Evolutionary conservation across 2,797 vertebrate species (phyloP).

Genomic region (Borostomias antarcticus): DNA sequence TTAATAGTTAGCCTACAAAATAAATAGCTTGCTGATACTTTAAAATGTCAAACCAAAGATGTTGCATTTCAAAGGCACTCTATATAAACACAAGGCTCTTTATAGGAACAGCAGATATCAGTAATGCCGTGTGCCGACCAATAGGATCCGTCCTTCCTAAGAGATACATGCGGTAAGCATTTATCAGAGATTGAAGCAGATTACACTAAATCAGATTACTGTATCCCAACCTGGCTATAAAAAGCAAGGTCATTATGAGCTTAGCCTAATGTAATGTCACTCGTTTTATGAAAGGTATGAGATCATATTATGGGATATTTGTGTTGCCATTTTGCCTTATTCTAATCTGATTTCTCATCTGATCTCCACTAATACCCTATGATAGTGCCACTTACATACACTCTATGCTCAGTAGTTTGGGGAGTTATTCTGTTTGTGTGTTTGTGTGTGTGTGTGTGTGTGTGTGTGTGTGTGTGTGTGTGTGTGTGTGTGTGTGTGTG

Average conservation of each 20-base stretch:
- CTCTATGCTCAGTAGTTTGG: conserved; percentile 16
- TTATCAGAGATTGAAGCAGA: conserved; percentile 81
- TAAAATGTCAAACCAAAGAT: too few species aligned
- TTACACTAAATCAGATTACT: conserved; percentile 83
- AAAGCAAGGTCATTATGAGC: conserved; percentile 82
- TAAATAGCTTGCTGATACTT: too few species aligned
- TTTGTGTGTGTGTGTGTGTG: background rate
- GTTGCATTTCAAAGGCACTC: too few species aligned
- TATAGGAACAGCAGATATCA: conserved; percentile 71
- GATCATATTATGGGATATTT: conserved; percentile 71
- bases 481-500: background rate
- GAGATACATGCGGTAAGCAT: conserved; percentile 80
- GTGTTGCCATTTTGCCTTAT: conserved; percentile 61
- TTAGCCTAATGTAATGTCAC: conserved; percentile 75
- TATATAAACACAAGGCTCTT: conserved; percentile 20
- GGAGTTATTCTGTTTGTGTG: conserved; percentile 2
- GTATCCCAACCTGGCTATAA: conserved; percentile 75
- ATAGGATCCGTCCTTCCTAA: conserved; percentile 57
- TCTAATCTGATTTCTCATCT: conserved; percentile 71
- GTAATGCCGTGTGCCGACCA: conserved; percentile 64
- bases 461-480: background rate
- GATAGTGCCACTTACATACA: conserved; percentile 66
- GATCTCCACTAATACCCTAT: conserved; percentile 64
- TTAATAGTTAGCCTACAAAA: background rate
- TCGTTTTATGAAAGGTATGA: conserved; percentile 67